A percentile compares a stretch with the other conserved stretches of the same genome.
phyloP scores from a whole-genome alignment of 2,888 invertebrate genomes.

The Julus scanicus region DNA sequence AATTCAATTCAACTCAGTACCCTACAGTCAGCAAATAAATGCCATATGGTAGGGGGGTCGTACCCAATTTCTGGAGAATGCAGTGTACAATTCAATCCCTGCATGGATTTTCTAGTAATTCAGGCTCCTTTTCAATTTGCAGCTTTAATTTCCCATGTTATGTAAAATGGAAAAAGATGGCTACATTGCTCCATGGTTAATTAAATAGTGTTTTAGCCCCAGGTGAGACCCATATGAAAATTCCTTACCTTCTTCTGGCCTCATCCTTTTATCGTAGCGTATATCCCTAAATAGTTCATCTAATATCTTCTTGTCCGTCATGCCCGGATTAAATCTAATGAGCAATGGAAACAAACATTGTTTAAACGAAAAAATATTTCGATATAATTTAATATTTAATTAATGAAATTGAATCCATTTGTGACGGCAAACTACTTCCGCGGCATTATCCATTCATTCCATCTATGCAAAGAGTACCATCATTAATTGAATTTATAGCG shows the following conservation, averaged over 20 bases:
- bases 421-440: not conserved
- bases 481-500: conserved; percentile 5
- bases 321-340: conserved; percentile 56
- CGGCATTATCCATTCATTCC: not conserved
- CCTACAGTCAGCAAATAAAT: no score
- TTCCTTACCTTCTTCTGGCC: conserved; percentile 70
- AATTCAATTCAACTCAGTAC: no score
- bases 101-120: no score
- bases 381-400: not conserved
- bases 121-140: no score
- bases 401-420: not conserved
- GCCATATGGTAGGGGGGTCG: no score
- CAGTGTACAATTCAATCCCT: no score
- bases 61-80: no score
- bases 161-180: no score
- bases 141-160: no score
- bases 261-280: conserved; percentile 91
- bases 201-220: not conserved
- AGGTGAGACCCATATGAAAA: not conserved
- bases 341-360: not conserved
- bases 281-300: conserved; percentile 87
- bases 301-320: conserved; percentile 69
- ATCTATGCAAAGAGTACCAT: not conserved
- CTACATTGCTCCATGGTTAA: no score
- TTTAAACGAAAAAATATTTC: not conserved